Conservation (phyloP, 2,888 invertebrate species). For the Meliscaeva auricollis region DNA sequence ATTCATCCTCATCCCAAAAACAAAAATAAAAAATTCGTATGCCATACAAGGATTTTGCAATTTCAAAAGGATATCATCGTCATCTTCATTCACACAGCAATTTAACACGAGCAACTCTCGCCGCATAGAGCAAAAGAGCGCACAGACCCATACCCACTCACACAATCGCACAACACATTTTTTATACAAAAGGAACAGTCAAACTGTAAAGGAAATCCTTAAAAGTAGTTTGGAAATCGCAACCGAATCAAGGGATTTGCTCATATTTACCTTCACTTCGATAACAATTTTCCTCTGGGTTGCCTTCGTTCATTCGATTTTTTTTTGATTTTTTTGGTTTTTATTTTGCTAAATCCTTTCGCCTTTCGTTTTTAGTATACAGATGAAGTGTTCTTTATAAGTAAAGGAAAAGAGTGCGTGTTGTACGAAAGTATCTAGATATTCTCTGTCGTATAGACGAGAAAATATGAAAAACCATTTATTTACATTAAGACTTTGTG, state of each 20-base stretch:
- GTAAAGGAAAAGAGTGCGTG: slow-evolving; percentile 42
- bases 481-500: slow-evolving; percentile 66
- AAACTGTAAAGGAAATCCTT: slow-evolving; percentile 62
- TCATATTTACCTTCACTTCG: slow-evolving; percentile 70
- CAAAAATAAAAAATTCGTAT: slow-evolving; percentile 19
- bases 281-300: slow-evolving; percentile 54
- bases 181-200: slow-evolving; percentile 36
- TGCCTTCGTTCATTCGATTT: slow-evolving; percentile 20
- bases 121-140: background rate
- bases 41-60: slow-evolving; percentile 51
- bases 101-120: slow-evolving; percentile 1
- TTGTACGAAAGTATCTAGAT: background rate
- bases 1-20: background rate
- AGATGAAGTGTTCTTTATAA: slow-evolving; percentile 17
- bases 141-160: background rate
- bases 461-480: slow-evolving; percentile 72
- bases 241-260: slow-evolving; percentile 70
- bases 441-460: no score
- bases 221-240: slow-evolving; percentile 70
- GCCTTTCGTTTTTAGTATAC: background rate
- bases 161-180: background rate
- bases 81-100: slow-evolving; percentile 59
- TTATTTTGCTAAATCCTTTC: slow-evolving; percentile 49
- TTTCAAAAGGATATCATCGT: slow-evolving; percentile 66
- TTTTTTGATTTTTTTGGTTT: background rate